Evolutionary conservation across 2,888 invertebrate genomes (phyloP).

Genomic region (Spicauda simplicius): DNA sequence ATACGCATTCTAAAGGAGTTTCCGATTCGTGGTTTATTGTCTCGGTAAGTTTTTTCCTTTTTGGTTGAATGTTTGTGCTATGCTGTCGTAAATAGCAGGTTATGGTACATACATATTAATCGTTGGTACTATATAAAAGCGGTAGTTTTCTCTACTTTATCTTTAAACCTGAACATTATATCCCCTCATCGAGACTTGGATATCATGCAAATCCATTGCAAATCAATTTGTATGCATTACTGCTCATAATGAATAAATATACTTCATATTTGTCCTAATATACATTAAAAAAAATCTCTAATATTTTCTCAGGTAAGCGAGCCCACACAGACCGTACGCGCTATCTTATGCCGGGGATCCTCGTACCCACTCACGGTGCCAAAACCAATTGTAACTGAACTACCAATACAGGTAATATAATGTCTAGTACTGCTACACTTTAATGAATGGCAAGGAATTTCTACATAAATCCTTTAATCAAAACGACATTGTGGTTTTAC

Average conservation of each 20-base stretch:
- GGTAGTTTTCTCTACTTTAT: no score
- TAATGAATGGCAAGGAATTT: no score
- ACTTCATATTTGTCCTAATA: no score
- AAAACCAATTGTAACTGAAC: slow-evolving; percentile 91
- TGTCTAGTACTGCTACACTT: background rate
- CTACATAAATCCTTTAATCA: background rate
- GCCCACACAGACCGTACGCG: slow-evolving; percentile 90
- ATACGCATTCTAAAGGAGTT: slow-evolving; percentile 80
- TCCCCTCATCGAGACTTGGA: no score
- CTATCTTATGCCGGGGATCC: slow-evolving; percentile 94
- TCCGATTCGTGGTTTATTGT: slow-evolving; percentile 78
- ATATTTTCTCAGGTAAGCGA: slow-evolving; percentile 87
- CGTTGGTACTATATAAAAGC: no score
- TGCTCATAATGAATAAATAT: no score
- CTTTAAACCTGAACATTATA: no score
- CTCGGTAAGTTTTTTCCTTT: slow-evolving; percentile 47
- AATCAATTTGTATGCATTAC: no score
- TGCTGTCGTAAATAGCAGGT: background rate
- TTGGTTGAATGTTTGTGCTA: background rate
- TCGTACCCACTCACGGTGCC: slow-evolving; percentile 95
- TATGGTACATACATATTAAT: no score
- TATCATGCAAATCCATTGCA: no score
- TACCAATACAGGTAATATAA: slow-evolving; percentile 86
- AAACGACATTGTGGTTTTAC: no score
- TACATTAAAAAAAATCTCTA: slow-evolving; percentile 1